These are phyloP conservation scores for Drosophila merina DNA, from an alignment of 2,888 invertebrate genomes.

Conservation along the genomic window DNA sequence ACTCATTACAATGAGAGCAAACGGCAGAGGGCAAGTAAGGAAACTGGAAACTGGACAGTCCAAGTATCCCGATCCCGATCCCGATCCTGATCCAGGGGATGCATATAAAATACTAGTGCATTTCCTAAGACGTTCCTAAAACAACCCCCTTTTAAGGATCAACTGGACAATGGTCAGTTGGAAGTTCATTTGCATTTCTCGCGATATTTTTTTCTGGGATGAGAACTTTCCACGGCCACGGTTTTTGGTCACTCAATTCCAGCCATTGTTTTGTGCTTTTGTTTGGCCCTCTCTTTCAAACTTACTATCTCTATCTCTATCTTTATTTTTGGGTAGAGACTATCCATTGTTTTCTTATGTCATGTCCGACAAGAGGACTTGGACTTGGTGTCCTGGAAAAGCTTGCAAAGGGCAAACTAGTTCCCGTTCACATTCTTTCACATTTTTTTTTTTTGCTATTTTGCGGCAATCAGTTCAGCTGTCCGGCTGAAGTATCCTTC, in stretches of 20 bases:
- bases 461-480: constrained; percentile 71
- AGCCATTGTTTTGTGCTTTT: constrained; percentile 8
- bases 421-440: constrained; percentile 40
- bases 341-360: constrained; percentile 71
- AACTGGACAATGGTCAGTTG: constrained; percentile 18
- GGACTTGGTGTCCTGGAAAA: constrained; percentile 1
- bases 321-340: neutral
- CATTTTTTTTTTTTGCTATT: neutral
- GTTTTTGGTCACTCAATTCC: constrained; percentile 53
- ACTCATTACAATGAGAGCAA: constrained; percentile 44
- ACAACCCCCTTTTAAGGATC: constrained; percentile 8
- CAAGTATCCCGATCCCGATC: neutral
- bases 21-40: constrained; percentile 18
- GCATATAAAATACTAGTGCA: constrained; percentile 5
- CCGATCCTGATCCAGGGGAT: constrained; percentile 2
- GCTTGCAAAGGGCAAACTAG: constrained; percentile 24
- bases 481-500: constrained; percentile 19
- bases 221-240: constrained; percentile 54
- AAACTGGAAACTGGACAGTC: constrained; percentile 25
- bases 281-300: neutral
- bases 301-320: neutral
- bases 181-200: constrained; percentile 65
- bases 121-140: constrained; percentile 1
- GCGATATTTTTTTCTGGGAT: constrained; percentile 50
- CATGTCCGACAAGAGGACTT: constrained; percentile 59